A percentile compares a stretch with the other conserved stretches of the same genome.
phyloP scores from a whole-genome alignment of 2,888 invertebrate species.

The Diplolepis rosae region DNA sequence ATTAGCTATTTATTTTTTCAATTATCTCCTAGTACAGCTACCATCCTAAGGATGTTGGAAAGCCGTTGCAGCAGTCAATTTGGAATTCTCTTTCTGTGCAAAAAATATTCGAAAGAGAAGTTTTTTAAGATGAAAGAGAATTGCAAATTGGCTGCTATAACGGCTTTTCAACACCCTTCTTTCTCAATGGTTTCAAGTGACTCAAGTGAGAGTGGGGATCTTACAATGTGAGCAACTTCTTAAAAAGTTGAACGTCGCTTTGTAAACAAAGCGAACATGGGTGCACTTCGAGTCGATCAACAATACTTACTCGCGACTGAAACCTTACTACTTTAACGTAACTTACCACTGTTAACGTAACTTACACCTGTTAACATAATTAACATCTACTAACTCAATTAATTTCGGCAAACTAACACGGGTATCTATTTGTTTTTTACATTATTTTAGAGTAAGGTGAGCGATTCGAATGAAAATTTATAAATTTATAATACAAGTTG shows the following conservation, averaged over 20 bases:
- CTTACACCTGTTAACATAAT: background rate
- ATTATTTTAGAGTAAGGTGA: too few species aligned
- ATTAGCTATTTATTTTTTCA: background rate
- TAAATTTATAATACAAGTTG: too few species aligned
- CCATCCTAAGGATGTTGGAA: slow-evolving; percentile 19
- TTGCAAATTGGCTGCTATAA: slow-evolving; percentile 20
- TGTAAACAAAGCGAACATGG: slow-evolving; percentile 31
- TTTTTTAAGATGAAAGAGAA: slow-evolving; percentile 1
- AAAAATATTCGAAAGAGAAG: slow-evolving; percentile 18
- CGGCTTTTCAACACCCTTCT: slow-evolving; percentile 29
- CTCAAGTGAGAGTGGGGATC: slow-evolving; percentile 29
- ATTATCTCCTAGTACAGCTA: background rate
- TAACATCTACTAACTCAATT: background rate
- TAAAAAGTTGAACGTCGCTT: slow-evolving; percentile 29
- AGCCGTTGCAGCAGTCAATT: slow-evolving; percentile 1
- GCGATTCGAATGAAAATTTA: too few species aligned
- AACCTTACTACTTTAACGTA: slow-evolving; percentile 21
- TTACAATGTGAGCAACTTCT: slow-evolving; percentile 30
- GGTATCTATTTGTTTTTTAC: too few species aligned
- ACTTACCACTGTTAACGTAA: slow-evolving; percentile 3
- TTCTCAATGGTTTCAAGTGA: slow-evolving; percentile 26
- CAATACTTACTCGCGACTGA: slow-evolving; percentile 30
- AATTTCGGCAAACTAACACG: too few species aligned
- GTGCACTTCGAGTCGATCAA: slow-evolving; percentile 32
- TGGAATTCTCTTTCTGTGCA: background rate